Conservation (phyloP, 1,140 invertebrate genomes). For the Caerostris darwini region DNA sequence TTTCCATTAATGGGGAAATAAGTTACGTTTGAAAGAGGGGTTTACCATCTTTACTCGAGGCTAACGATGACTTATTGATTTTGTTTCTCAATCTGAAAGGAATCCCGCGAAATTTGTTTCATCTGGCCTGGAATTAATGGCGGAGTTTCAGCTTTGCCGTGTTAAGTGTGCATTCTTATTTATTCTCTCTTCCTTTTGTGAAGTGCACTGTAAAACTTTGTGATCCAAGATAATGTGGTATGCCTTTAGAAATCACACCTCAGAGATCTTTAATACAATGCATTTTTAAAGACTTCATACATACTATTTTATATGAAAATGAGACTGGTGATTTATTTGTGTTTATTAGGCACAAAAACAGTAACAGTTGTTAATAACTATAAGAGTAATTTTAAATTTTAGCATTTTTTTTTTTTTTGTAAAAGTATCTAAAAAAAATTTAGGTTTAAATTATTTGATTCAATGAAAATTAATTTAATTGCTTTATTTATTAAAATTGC, state of each 20-base stretch:
- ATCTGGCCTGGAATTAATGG: neutral
- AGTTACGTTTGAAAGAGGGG: slow-evolving; percentile 48
- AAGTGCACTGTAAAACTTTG: too few relatives aligned
- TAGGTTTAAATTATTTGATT: too few relatives aligned
- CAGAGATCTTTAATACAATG: neutral
- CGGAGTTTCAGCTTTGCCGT: neutral
- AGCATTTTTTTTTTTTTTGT: too few relatives aligned
- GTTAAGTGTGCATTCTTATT: neutral
- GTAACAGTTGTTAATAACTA: too few relatives aligned
- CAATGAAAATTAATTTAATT: too few relatives aligned
- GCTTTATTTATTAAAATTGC: too few relatives aligned
- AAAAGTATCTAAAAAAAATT: too few relatives aligned
- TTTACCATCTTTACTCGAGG: slow-evolving; percentile 10
- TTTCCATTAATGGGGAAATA: slow-evolving; percentile 57
- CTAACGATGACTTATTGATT: slow-evolving; percentile 62
- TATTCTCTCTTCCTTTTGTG: neutral
- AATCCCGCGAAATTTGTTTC: neutral
- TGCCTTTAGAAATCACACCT: neutral
- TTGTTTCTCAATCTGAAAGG: neutral
- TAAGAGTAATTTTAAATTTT: too few relatives aligned
- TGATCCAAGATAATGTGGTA: neutral
- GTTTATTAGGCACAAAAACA: too few relatives aligned
- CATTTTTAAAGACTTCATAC: too few relatives aligned
- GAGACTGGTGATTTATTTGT: too few relatives aligned
- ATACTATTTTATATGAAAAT: too few relatives aligned